A percentile compares a stretch with the other conserved stretches of the same genome.
phyloP scores from a whole-genome alignment of 2,888 invertebrate species.

The Brenthis ino region DNA sequence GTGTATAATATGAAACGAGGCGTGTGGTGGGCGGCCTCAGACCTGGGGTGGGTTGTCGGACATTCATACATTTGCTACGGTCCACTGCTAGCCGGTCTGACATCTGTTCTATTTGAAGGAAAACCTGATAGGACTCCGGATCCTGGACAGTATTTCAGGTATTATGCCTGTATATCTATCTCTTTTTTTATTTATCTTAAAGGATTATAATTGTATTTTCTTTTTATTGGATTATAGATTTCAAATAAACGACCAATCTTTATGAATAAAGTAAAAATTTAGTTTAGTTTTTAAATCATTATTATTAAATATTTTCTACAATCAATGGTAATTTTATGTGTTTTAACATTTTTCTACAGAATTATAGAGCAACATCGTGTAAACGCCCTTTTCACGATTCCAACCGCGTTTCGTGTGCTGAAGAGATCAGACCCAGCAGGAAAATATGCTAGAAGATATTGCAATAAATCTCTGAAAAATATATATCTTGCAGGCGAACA shows the following conservation, averaged over 20 bases:
- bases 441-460: slow-evolving; percentile 86
- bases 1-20: slow-evolving; percentile 90
- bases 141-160: slow-evolving; percentile 95
- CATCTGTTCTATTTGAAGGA: slow-evolving; percentile 93
- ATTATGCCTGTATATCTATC: not conserved
- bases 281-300: not conserved
- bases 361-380: slow-evolving; percentile 94
- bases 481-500: slow-evolving; percentile 96
- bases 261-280: too few relatives aligned
- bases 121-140: slow-evolving; percentile 97
- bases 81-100: slow-evolving; percentile 90
- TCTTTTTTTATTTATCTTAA: not conserved
- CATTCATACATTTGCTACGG: slow-evolving; percentile 97
- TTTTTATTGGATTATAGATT: too few relatives aligned
- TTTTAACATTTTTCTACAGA: slow-evolving; percentile 66
- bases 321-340: not conserved
- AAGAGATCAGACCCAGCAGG: slow-evolving; percentile 90
- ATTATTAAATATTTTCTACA: not conserved
- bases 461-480: slow-evolving; percentile 85
- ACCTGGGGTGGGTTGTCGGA: slow-evolving; percentile 96
- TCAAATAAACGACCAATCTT: too few relatives aligned
- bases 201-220: not conserved
- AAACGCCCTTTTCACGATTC: slow-evolving; percentile 93
- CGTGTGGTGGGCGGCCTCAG: slow-evolving; percentile 97
- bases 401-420: slow-evolving; percentile 93